Evolutionary conservation across 2,797 vertebrate species (phyloP).

Genomic region (Mionectes olivaceus): DNA sequence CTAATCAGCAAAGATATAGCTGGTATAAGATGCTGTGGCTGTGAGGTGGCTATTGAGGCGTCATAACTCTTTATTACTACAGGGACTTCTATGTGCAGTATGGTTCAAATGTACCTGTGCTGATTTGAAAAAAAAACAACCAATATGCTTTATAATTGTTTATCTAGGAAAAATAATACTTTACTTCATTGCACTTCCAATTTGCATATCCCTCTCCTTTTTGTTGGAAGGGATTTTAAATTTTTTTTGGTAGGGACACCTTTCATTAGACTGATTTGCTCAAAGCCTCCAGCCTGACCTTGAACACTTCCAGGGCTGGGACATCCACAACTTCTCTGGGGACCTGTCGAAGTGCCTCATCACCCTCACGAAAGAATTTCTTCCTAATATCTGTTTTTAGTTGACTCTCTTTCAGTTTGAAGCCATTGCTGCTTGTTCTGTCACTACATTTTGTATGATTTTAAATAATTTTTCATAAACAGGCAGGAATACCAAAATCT

Average conservation of each 20-base stretch:
- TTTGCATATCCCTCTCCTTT: not conserved
- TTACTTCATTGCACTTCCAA: not conserved
- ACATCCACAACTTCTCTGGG: not conserved
- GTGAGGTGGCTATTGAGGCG: not conserved
- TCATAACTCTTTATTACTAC: not conserved
- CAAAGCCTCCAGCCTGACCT: not conserved
- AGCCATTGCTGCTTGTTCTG: not conserved
- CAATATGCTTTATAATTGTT: not conserved
- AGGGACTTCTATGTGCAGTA: not conserved
- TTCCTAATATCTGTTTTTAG: not conserved
- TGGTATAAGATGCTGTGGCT: not conserved
- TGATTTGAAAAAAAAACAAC: not conserved
- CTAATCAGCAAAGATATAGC: not conserved
- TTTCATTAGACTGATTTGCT: not conserved
- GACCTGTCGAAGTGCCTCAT: rapidly evolving
- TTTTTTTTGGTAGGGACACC: not conserved
- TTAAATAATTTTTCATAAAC: not conserved
- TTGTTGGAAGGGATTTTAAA: not conserved
- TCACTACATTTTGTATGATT: not conserved
- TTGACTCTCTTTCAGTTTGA: not conserved
- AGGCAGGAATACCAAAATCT: not conserved
- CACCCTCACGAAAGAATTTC: not conserved
- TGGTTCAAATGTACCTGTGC: not conserved
- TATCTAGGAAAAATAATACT: not conserved
- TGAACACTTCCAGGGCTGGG: not conserved